These are phyloP conservation scores for Diorhabda elongata DNA, from an alignment of 1,140 invertebrate genomes.

Conservation along the genomic window DNA sequence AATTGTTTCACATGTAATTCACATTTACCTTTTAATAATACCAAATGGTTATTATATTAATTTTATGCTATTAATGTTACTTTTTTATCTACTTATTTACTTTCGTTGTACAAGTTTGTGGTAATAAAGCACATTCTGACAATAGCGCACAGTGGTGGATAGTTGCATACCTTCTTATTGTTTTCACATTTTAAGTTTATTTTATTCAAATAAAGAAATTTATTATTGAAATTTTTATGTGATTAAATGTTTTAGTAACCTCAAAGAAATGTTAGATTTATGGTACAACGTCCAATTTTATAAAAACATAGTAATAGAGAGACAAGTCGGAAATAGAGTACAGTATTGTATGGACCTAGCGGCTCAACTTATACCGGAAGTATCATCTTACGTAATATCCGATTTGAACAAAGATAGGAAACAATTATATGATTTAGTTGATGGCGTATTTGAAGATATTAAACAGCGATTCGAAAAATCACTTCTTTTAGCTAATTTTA, in stretches of 20 bases:
- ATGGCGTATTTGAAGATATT: neutral
- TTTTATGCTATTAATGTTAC: no score
- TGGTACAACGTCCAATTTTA: conserved; percentile 4
- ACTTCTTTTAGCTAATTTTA: neutral
- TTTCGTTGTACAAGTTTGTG: no score
- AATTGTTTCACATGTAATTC: no score
- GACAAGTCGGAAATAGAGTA: neutral
- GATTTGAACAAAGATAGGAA: neutral
- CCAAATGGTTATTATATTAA: no score
- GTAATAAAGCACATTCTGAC: no score
- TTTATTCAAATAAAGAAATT: no score
- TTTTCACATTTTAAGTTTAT: no score
- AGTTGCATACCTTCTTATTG: no score
- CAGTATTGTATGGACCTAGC: neutral
- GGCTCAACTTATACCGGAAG: conserved; percentile 3
- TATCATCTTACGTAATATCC: neutral
- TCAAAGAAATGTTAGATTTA: conserved; percentile 4
- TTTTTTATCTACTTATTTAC: no score
- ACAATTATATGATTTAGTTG: neutral
- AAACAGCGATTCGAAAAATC: neutral
- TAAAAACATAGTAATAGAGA: conserved; percentile 2
- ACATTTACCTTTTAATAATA: no score
- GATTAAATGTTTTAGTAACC: neutral
- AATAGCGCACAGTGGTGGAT: no score
- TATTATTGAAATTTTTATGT: neutral